Percentiles rank a stretch among this genome's conserved stretches.
Evolutionary conservation across 2,888 invertebrate genomes (phyloP).

Genomic region (Catocala sponsa): DNA sequence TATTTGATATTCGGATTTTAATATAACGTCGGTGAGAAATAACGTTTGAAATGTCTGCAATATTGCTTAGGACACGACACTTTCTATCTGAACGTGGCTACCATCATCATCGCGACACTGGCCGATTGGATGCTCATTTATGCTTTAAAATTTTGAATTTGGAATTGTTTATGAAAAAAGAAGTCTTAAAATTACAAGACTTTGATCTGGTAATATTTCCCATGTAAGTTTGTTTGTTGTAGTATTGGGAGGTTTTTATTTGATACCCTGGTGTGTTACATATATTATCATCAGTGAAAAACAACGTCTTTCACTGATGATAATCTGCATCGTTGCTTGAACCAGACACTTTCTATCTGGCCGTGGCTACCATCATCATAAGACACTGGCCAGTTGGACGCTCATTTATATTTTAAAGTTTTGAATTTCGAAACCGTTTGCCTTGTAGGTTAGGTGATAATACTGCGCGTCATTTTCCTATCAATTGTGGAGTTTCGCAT

Average conservation of each 20-base stretch:
- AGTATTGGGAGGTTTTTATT: too few relatives aligned
- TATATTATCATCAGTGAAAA: constrained; percentile 39
- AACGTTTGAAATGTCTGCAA: constrained; percentile 17
- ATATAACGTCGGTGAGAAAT: constrained; percentile 43
- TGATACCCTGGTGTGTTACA: too few relatives aligned
- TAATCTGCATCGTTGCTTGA: constrained; percentile 30
- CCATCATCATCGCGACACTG: neutral
- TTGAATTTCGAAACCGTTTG: neutral
- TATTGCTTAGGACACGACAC: constrained; percentile 41
- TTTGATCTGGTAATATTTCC: too few relatives aligned
- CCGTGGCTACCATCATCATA: neutral
- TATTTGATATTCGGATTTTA: neutral
- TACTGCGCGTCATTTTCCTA: too few relatives aligned
- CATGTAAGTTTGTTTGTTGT: too few relatives aligned
- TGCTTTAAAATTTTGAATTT: neutral
- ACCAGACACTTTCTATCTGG: constrained; percentile 42
- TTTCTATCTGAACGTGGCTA: constrained; percentile 27
- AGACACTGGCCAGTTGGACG: neutral
- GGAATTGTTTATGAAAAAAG: neutral
- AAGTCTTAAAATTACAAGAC: too few relatives aligned
- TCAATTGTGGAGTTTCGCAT: too few relatives aligned
- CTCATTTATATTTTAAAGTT: neutral
- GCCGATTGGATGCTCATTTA: neutral
- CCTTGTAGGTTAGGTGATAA: too few relatives aligned
- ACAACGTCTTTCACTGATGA: too few relatives aligned